A percentile compares a stretch with the other conserved stretches of the same genome.
These are phyloP conservation scores for Cydia splendana DNA, from an alignment of 1,140 invertebrate genomes.

Conservation along the genomic window DNA sequence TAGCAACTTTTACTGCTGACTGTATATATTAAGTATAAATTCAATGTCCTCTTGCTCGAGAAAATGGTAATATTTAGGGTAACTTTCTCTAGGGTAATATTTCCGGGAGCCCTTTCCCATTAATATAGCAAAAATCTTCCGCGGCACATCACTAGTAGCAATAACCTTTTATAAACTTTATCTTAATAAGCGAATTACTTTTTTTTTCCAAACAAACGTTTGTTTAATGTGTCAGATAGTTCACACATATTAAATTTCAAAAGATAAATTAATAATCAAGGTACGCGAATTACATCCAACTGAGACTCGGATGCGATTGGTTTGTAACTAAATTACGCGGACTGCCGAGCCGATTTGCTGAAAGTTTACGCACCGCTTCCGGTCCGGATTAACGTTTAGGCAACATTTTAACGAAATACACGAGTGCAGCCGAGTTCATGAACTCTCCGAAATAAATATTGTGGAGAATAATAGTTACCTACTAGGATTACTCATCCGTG, in stretches of 20 bases:
- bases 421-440: background rate
- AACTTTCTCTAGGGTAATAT: too few species aligned
- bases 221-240: too few species aligned
- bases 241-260: background rate
- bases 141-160: too few species aligned
- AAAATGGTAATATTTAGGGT: too few species aligned
- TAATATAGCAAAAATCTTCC: too few species aligned
- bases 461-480: background rate
- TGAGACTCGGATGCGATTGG: slow-evolving; percentile 6
- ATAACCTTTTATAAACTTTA: too few species aligned
- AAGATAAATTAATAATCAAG: background rate
- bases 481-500: background rate
- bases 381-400: slow-evolving; percentile 12
- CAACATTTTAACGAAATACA: slow-evolving; percentile 23
- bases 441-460: background rate
- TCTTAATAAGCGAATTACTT: too few species aligned
- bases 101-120: too few species aligned
- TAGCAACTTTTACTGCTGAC: too few species aligned
- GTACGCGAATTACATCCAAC: background rate
- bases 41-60: too few species aligned
- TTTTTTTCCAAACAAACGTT: too few species aligned
- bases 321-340: slow-evolving; percentile 20
- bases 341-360: slow-evolving; percentile 7
- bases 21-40: too few species aligned
- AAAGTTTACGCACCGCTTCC: slow-evolving; percentile 23